Evolutionary conservation across 2,113 vertebrate genomes (phyloP).

Genomic region (Oxygymnocypris stewartii): DNA sequence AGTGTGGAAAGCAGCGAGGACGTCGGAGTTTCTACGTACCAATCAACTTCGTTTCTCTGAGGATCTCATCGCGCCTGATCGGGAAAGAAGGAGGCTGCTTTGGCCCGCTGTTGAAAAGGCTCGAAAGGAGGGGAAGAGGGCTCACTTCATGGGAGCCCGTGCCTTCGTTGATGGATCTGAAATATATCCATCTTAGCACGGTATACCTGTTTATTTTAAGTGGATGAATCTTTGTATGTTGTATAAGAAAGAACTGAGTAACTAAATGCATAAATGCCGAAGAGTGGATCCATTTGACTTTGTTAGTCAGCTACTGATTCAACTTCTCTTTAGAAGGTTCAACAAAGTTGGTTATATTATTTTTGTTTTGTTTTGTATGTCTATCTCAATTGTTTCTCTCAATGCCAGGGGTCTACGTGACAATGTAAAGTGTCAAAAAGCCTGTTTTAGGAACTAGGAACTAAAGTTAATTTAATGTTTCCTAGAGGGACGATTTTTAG

Average conservation of each 20-base stretch:
- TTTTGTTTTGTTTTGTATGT: neutral
- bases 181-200: too few relatives aligned
- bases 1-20: neutral
- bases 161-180: too few relatives aligned
- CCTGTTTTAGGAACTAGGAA: too few relatives aligned
- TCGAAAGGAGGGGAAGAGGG: neutral
- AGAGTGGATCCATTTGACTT: too few relatives aligned
- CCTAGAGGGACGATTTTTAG: too few relatives aligned
- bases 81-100: neutral
- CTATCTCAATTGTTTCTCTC: too few relatives aligned
- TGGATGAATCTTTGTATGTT: too few relatives aligned
- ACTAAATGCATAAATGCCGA: too few relatives aligned
- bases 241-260: too few relatives aligned
- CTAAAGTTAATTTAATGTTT: too few relatives aligned
- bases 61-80: neutral
- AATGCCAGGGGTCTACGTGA: neutral
- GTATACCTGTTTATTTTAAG: too few relatives aligned
- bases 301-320: neutral
- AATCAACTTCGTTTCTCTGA: neutral
- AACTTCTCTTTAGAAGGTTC: neutral
- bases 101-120: neutral
- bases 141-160: neutral
- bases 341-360: neutral
- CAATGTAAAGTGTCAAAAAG: neutral
- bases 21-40: neutral